Conservation (phyloP, 1,140 invertebrate genomes). For the Drosophila quadrilineata region DNA sequence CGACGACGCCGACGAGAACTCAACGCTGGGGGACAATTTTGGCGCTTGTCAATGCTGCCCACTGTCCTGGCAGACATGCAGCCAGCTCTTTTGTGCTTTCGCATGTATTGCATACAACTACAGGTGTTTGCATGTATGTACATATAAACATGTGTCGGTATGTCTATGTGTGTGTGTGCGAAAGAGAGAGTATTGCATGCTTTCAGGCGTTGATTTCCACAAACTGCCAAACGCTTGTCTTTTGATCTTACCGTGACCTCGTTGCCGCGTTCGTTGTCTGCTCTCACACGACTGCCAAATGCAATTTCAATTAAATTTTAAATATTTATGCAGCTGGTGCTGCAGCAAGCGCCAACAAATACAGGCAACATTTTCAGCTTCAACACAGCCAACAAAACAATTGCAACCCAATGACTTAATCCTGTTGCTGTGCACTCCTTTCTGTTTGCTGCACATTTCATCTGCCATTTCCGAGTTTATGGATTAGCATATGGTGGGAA, state of each 20-base stretch:
- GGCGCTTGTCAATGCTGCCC: conserved; percentile 36
- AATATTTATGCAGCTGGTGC: conserved; percentile 68
- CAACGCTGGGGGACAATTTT: conserved; percentile 24
- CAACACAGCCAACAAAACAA: conserved; percentile 45
- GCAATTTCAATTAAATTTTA: conserved; percentile 80
- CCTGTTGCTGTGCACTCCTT: conserved; percentile 39
- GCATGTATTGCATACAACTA: not conserved
- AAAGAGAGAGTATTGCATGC: conserved; percentile 29
- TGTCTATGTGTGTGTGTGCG: not conserved
- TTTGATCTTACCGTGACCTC: conserved; percentile 60
- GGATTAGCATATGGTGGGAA: conserved; percentile 41
- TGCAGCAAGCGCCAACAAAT: conserved; percentile 9
- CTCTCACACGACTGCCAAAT: conserved; percentile 33
- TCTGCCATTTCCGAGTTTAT: conserved; percentile 25
- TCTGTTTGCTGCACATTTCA: conserved; percentile 23
- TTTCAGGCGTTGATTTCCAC: conserved; percentile 73
- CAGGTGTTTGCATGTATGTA: not conserved
- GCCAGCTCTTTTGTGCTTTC: conserved; percentile 38
- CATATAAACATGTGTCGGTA: not conserved
- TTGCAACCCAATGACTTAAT: conserved; percentile 65
- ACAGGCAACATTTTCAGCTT: conserved; percentile 3
- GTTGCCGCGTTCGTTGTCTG: conserved; percentile 5
- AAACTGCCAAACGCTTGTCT: conserved; percentile 75
- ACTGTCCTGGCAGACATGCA: no score
- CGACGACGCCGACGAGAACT: no score